Evolutionary conservation across 2,113 vertebrate species (phyloP), one percentile per base, ranked within the genome.

Genomic region (Ageneiosus marmoratus): DNA sequence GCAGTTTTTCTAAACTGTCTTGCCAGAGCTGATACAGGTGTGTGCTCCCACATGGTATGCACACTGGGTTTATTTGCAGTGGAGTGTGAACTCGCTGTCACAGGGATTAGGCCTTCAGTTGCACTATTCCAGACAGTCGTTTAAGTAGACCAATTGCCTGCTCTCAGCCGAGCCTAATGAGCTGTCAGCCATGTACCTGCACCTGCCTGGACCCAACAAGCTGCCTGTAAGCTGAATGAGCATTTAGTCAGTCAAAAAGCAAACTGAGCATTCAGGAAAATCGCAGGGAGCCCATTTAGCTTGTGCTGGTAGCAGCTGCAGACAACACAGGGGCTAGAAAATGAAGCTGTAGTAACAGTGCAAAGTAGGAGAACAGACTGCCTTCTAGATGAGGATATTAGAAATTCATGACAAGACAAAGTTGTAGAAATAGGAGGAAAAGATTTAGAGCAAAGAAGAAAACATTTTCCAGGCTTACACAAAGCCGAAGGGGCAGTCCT

Each of bases 401-500:
- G 74, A 48, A 56, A 81, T 7, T 50, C 34, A 46, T 27, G 58
- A 76, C 1, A 34, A 46, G 29, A 34, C 34, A 29, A 48, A 27
- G 6, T n/a, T 60, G 10, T 46, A 48, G 3, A 41, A 41, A 41
- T 41, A 3, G 34, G 18, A 53, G 37, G 37, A 44, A 56, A 77
- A 24, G 41, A n/a, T 72, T 78, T 27, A 6, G 32, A 60, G 1
- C 32, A 9, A 83, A 24, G 13, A 65, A 29, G 41, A 70, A 72
- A 78, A 18, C 18, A 37, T 15, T 67, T 15, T n/a, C 8, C 0
- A 18, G 24, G 72, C 96, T 90, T 94, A 97, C 96, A 96, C 91
- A 88, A 94, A 96, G 91, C 96, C 96, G 69, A 95, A 94, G 0
- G 96, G 95, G 90, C 96, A 97, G 84, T 94, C 89, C 91, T 96